These are phyloP conservation scores for Homarus gammarus DNA, from an alignment of 2,888 invertebrate genomes.

Conservation along the genomic window DNA sequence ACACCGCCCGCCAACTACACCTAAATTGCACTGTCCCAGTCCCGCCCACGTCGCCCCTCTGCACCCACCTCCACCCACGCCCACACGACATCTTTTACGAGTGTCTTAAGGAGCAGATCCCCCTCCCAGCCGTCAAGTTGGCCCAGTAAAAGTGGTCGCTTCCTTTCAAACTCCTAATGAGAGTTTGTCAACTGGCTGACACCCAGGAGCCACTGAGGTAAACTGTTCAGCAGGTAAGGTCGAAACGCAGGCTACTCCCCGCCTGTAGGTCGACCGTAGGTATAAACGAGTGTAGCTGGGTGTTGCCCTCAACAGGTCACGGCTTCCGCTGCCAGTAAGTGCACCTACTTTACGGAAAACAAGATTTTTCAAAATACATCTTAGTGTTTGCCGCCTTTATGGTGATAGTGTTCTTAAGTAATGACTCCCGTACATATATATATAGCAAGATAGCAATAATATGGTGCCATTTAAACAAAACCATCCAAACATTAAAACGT, in stretches of 20 bases:
- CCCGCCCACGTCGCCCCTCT: too few species aligned
- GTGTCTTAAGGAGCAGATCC: not conserved
- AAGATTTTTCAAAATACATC: not conserved
- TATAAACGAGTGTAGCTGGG: not conserved
- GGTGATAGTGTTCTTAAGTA: too few species aligned
- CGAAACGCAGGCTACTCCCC: not conserved
- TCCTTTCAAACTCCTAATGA: conserved; percentile 28
- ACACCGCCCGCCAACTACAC: too few species aligned
- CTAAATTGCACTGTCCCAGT: too few species aligned
- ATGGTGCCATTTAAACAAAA: too few species aligned
- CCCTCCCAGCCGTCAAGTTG: not conserved
- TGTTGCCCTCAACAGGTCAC: not conserved
- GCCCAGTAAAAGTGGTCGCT: conserved; percentile 8
- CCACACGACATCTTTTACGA: not conserved
- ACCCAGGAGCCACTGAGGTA: not conserved
- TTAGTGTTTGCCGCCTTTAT: too few species aligned
- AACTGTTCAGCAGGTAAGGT: not conserved
- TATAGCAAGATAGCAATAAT: too few species aligned
- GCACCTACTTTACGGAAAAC: not conserved
- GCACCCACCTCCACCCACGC: too few species aligned
- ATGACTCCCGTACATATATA: too few species aligned
- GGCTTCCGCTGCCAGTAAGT: not conserved
- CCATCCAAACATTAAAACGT: not conserved
- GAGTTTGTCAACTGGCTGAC: conserved; percentile 20
- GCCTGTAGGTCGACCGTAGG: not conserved